Base-by-base conservation (phyloP, 2,797 vertebrate genomes). In the Rhabdophis nuchalis region DNA sequence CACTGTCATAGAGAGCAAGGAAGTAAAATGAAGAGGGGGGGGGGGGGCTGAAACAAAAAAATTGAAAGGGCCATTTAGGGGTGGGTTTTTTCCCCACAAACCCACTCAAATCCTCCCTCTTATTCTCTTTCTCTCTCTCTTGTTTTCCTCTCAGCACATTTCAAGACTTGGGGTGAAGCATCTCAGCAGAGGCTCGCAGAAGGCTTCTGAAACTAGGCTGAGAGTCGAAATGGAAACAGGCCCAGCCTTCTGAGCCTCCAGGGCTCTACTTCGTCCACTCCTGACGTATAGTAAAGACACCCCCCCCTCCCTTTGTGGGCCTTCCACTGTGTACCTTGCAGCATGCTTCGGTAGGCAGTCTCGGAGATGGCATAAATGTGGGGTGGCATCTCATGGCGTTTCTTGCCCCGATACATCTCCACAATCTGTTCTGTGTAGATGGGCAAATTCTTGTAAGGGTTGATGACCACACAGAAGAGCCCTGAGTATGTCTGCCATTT, bases 331-430 rank as follows among this genome's bases (percentile, higher is more conserved):
- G 2, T 90, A 93, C 99, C 98, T 98, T 99, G 99, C 10, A 99
- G 97, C 99, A 99, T 99, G 98, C 99, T 99, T 60, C 98, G 98
- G 97, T 99, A 99, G 60, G 99, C 98, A 0, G 98, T 98, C 96
- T 99, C 98, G 0, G 99, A 98, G 96, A 99, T 98, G 41, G 99
- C 98, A 3, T 99, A 99, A 95, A 99, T 98, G 91, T 99, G 99
- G 0, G 99, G 99, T 0, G 99, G 99, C 97, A 99, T 98, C 96
- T 99, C 99, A 0, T 99, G 98, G 6, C 99, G 98, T 85, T 99
- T 99, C 96, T 99, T 99, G 90, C 99, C 99, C 3, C 98, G 97
- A 94, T 99, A 99, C 98, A 99, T 99, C 94, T 99, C 99, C 93
- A 99, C 98, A 0, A 99, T 99, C 95, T 98, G 97, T 95, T 99